A percentile compares a stretch with the other conserved stretches of the same genome.
Evolutionary conservation across 2,888 invertebrate genomes (phyloP).

Genomic region (Melinaea menophilus): DNA sequence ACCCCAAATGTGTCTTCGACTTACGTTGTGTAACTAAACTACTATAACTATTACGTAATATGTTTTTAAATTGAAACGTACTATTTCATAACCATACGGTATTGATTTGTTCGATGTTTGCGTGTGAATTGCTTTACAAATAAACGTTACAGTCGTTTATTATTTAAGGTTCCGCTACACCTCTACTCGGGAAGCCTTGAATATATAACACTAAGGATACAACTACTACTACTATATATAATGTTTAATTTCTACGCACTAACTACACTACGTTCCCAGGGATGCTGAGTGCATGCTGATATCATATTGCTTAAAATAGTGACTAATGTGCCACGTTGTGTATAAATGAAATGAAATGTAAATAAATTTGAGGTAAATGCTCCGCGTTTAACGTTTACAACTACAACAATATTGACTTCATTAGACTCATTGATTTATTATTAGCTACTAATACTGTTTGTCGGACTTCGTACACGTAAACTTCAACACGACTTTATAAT

Average conservation of each 20-base stretch:
- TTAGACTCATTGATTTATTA: constrained; percentile 9
- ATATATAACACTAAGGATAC: constrained; percentile 27
- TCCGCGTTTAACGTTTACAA: constrained; percentile 33
- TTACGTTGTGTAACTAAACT: neutral
- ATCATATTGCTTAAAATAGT: constrained; percentile 63
- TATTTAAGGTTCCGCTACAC: constrained; percentile 47
- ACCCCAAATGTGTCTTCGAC: constrained; percentile 6
- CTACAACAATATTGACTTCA: constrained; percentile 16
- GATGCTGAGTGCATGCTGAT: constrained; percentile 65
- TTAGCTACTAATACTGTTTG: neutral
- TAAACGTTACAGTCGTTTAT: constrained; percentile 38
- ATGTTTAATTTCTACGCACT: constrained; percentile 55
- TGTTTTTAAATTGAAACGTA: constrained; percentile 6
- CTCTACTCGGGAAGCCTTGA: constrained; percentile 42
- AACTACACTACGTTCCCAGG: constrained; percentile 57
- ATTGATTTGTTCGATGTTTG: constrained; percentile 38
- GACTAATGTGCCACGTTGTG: constrained; percentile 52
- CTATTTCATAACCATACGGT: constrained; percentile 5
- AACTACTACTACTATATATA: constrained; percentile 40
- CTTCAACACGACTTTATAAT: too few relatives aligned
- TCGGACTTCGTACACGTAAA: too few relatives aligned
- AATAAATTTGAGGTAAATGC: constrained; percentile 53
- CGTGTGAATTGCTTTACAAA: constrained; percentile 48
- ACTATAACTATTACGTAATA: constrained; percentile 11
- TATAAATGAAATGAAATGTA: constrained; percentile 57